Percentiles rank a stretch among this genome's conserved stretches.
phyloP scores from a whole-genome alignment of 2,888 invertebrate genomes.

The Hofmannophila pseudospretella region DNA sequence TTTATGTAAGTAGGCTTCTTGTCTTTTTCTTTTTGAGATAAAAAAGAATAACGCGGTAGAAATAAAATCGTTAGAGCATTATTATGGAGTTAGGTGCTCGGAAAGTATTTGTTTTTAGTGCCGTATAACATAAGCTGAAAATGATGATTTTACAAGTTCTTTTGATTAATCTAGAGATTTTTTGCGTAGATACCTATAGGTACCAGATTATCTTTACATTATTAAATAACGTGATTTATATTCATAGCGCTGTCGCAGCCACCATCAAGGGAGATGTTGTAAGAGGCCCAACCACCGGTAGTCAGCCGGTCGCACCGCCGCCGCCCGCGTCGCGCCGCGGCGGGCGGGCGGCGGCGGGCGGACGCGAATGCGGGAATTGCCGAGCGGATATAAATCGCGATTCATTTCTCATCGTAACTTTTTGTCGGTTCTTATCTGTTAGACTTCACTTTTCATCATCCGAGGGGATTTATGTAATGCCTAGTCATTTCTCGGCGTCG shows the following conservation, averaged over 20 bases:
- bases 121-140: no score
- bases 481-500: constrained; percentile 80
- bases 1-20: constrained; percentile 33
- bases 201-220: background rate
- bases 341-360: constrained; percentile 20
- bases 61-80: no score
- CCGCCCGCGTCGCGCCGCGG: constrained; percentile 4
- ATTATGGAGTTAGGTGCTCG: no score
- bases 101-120: no score
- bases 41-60: no score
- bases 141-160: no score
- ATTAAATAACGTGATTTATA: background rate
- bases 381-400: constrained; percentile 75
- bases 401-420: constrained; percentile 80
- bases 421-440: constrained; percentile 80
- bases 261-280: background rate
- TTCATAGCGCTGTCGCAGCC: background rate
- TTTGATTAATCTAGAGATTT: no score
- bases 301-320: background rate
- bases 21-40: constrained; percentile 29
- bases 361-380: constrained; percentile 41
- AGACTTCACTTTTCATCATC: constrained; percentile 80
- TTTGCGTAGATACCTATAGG: no score
- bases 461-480: constrained; percentile 80
- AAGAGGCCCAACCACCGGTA: constrained; percentile 1